Evolutionary conservation across 1,140 invertebrate species (phyloP).

Genomic region (Rhagoletis zephyria): DNA sequence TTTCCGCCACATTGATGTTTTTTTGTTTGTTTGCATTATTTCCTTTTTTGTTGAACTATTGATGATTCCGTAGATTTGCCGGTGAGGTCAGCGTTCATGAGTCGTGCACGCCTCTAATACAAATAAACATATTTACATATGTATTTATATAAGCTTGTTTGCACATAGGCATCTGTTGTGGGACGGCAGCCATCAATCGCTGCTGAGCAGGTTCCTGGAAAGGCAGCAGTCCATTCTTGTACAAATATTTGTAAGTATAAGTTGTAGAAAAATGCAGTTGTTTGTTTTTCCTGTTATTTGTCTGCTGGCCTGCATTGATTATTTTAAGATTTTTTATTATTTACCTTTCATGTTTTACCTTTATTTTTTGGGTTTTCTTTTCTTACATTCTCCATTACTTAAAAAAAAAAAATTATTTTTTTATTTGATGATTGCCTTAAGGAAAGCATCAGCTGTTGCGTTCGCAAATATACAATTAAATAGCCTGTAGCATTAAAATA

Average conservation of each 20-base stretch:
- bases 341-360: not conserved
- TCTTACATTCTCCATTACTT: no score
- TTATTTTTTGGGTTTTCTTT: not conserved
- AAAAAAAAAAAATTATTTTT: no score
- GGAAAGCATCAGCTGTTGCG: no score
- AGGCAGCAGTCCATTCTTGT: not conserved
- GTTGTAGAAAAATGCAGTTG: not conserved
- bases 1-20: not conserved
- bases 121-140: not conserved
- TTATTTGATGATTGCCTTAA: no score
- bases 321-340: not conserved
- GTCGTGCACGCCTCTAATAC: not conserved
- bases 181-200: no score
- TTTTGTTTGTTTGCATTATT: slow-evolving; percentile 31
- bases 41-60: not conserved
- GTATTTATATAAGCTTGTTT: not conserved
- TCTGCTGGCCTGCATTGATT: not conserved
- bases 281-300: slow-evolving; percentile 34
- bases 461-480: not conserved
- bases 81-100: not conserved
- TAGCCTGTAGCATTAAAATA: not conserved
- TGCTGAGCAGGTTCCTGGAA: not conserved
- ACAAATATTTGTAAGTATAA: no score
- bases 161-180: not conserved
- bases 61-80: not conserved